Evolutionary conservation across 2,888 invertebrate species (phyloP).

Genomic region (Drosophila acutilabella): DNA sequence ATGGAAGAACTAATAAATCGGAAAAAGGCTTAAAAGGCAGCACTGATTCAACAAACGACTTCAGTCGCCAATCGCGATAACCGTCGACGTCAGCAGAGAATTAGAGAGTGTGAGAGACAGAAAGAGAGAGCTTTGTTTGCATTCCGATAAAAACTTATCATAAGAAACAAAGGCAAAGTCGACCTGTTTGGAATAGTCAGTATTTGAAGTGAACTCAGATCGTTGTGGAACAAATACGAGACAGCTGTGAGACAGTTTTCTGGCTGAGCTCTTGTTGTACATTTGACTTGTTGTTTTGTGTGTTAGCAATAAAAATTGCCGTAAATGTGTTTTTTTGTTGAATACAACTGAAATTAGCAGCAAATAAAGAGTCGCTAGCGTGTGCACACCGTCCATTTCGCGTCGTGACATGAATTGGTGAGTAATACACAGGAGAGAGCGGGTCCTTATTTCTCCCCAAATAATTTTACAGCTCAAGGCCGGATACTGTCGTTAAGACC

Average conservation of each 20-base stretch:
- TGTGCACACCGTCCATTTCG: slow-evolving; percentile 16
- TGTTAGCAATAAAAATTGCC: slow-evolving; percentile 28
- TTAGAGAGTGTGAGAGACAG: neutral
- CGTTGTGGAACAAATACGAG: slow-evolving; percentile 33
- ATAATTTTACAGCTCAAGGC: neutral
- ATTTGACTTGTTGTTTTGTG: neutral
- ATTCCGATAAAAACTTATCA: slow-evolving; percentile 5
- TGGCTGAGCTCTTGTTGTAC: slow-evolving; percentile 2
- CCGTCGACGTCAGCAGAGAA: neutral
- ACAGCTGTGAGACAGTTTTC: slow-evolving; percentile 36
- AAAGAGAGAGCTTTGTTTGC: slow-evolving; percentile 14
- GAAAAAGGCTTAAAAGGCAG: slow-evolving; percentile 4
- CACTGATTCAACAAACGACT: slow-evolving; percentile 25
- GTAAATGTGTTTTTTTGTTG: slow-evolving; percentile 43
- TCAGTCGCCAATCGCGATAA: neutral
- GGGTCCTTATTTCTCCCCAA: neutral
- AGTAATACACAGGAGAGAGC: slow-evolving; percentile 17
- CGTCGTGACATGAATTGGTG: slow-evolving; percentile 48
- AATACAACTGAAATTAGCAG: slow-evolving; percentile 35
- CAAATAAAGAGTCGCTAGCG: slow-evolving; percentile 2
- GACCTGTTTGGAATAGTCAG: neutral
- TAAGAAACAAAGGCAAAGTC: neutral
- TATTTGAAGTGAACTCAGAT: slow-evolving; percentile 3
- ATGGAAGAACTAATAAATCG: too few relatives aligned
- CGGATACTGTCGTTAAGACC: slow-evolving; percentile 53